Conservation (phyloP, 2,113 vertebrate genomes). For the Danio rerio region DNA sequence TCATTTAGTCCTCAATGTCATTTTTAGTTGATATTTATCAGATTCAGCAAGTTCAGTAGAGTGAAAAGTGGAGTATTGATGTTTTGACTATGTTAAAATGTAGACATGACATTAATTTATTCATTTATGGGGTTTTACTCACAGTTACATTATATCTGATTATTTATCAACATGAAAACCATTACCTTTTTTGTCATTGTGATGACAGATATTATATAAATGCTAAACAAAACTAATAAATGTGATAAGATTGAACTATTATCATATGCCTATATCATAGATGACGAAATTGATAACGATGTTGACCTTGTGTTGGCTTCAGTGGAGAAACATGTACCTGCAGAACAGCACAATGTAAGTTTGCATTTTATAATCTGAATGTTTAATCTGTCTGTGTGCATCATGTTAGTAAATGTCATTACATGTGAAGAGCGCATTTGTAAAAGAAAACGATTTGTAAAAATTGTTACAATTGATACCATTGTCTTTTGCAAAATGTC, state of each 20-base stretch:
- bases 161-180: slow-evolving; percentile 18
- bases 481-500: no score
- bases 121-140: background rate
- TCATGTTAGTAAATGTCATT: background rate
- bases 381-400: background rate
- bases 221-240: background rate
- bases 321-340: slow-evolving; percentile 3
- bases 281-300: background rate
- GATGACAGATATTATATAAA: background rate
- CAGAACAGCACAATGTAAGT: slow-evolving; percentile 12
- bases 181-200: background rate
- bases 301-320: background rate
- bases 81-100: no score
- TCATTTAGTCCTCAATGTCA: no score
- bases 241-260: background rate
- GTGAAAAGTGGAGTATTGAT: no score
- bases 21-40: no score
- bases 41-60: no score
- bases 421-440: background rate
- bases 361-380: no score
- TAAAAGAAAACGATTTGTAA: no score
- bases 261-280: background rate
- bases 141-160: background rate
- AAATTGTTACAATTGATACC: no score
- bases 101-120: no score